Conservation (phyloP, 2,888 invertebrate species). For the Drosophila pseudotalamancana region DNA sequence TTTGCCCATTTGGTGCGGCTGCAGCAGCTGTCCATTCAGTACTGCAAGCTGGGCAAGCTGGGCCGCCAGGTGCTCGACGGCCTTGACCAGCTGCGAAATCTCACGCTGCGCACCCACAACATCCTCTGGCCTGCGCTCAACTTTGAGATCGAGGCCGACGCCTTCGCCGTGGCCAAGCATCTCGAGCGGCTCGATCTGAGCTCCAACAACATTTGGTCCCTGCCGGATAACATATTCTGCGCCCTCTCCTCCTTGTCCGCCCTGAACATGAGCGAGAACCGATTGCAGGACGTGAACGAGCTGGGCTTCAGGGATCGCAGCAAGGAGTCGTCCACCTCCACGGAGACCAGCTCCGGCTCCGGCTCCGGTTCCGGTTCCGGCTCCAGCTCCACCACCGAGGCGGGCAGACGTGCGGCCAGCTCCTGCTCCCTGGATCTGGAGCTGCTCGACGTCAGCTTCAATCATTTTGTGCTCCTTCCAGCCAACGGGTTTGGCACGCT, state of each 20-base stretch:
- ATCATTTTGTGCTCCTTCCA: constrained; percentile 93
- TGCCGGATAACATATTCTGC: constrained; percentile 94
- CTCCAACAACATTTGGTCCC: constrained; percentile 95
- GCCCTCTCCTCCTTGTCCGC: constrained; percentile 91
- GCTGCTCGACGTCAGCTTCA: constrained; percentile 92
- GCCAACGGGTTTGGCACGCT: constrained; percentile 92
- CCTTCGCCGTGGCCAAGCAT: constrained; percentile 91
- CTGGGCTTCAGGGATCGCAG: constrained; percentile 91
- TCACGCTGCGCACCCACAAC: constrained; percentile 93
- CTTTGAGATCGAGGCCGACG: constrained; percentile 91
- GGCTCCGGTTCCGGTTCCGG: no score
- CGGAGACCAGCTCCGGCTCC: constrained; percentile 45
- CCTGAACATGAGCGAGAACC: constrained; percentile 94
- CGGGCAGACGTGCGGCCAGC: constrained; percentile 33
- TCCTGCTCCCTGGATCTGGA: constrained; percentile 92
- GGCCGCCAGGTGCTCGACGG: constrained; percentile 92
- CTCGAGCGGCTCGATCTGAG: constrained; percentile 93
- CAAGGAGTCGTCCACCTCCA: constrained; percentile 66
- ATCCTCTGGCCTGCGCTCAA: constrained; percentile 93
- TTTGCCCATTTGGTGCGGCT: constrained; percentile 92
- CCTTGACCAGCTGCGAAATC: constrained; percentile 91
- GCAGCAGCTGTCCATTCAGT: constrained; percentile 91
- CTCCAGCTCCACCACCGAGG: constrained; percentile 44
- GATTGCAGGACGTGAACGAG: constrained; percentile 94
- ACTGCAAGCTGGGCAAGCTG: constrained; percentile 94